Percentiles rank a stretch among this genome's conserved stretches.
Conservation (phyloP, 2,113 vertebrate species). For the Chaenogobius annularis region DNA sequence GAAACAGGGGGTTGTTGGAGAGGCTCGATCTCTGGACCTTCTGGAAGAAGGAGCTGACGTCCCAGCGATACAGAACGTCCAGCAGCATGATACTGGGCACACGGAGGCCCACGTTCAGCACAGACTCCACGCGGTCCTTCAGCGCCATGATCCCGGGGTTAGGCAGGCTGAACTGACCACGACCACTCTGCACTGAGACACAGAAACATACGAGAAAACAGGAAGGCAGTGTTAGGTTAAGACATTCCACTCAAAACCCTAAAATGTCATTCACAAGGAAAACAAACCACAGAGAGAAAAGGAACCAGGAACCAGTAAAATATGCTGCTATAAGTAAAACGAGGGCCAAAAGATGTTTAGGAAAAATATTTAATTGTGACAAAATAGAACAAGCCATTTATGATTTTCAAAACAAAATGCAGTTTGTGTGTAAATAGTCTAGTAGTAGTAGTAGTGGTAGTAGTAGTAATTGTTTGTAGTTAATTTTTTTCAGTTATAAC, state of each 20-base stretch:
- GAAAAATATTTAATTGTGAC: too few relatives aligned
- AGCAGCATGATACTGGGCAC: constrained; percentile 98
- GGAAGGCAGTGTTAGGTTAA: background rate
- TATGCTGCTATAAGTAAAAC: background rate
- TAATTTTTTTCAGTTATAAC: too few relatives aligned
- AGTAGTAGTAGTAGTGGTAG: too few relatives aligned
- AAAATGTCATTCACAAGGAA: background rate
- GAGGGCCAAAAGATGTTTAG: too few relatives aligned
- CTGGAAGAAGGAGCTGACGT: constrained; percentile 98
- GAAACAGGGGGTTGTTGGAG: constrained; percentile 95
- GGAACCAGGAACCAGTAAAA: background rate
- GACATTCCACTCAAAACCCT: background rate
- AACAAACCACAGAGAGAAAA: background rate
- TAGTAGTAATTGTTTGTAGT: too few relatives aligned
- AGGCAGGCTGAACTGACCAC: constrained; percentile 58
- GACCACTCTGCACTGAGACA: constrained; percentile 28
- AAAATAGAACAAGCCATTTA: too few relatives aligned
- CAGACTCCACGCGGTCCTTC: constrained; percentile 91
- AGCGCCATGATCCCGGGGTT: constrained; percentile 84
- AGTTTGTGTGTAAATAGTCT: too few relatives aligned
- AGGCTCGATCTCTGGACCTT: constrained; percentile 98
- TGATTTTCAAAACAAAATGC: too few relatives aligned
- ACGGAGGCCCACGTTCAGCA: constrained; percentile 95
- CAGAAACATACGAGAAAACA: constrained; percentile 11
- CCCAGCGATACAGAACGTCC: constrained; percentile 97